Conservation (phyloP, 2,888 invertebrate genomes). For the Dascillus cervinus region DNA sequence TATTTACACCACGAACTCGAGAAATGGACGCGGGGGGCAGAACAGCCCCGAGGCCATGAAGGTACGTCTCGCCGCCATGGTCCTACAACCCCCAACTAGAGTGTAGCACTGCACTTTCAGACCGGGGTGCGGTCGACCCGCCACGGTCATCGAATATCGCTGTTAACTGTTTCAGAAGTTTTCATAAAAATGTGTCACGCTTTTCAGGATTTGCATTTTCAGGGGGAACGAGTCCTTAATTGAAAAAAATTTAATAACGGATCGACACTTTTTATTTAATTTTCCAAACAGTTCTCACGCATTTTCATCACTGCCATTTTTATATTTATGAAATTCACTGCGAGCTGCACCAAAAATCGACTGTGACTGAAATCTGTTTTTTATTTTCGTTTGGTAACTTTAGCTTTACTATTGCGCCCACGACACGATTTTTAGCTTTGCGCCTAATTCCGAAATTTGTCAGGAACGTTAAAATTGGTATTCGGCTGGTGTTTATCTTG, state of each 20-base stretch:
- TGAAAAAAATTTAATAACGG: too few species aligned
- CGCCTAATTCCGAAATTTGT: too few species aligned
- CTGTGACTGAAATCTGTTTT: too few species aligned
- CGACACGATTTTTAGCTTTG: too few species aligned
- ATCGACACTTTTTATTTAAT: slow-evolving; percentile 11
- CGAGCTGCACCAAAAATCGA: slow-evolving; percentile 22
- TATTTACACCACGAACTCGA: slow-evolving; percentile 55
- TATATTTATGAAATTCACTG: slow-evolving; percentile 22
- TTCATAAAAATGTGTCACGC: too few species aligned
- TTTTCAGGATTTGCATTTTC: too few species aligned
- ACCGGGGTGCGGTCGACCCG: slow-evolving; percentile 33
- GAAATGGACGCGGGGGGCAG: slow-evolving; percentile 25
- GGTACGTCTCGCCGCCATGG: slow-evolving; percentile 85
- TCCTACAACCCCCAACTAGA: slow-evolving; percentile 83
- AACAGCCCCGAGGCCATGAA: slow-evolving; percentile 68
- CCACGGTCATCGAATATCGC: slow-evolving; percentile 40
- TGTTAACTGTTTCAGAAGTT: slow-evolving; percentile 38
- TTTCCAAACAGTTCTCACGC: slow-evolving; percentile 30
- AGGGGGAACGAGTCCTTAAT: too few species aligned
- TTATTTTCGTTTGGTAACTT: too few species aligned
- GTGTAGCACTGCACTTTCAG: slow-evolving; percentile 51
- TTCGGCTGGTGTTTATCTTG: too few species aligned
- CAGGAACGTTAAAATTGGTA: too few species aligned
- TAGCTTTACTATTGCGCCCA: too few species aligned
- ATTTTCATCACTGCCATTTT: slow-evolving; percentile 22